Conservation (phyloP, 2,797 vertebrate species). For the Oreochromis grahami region DNA sequence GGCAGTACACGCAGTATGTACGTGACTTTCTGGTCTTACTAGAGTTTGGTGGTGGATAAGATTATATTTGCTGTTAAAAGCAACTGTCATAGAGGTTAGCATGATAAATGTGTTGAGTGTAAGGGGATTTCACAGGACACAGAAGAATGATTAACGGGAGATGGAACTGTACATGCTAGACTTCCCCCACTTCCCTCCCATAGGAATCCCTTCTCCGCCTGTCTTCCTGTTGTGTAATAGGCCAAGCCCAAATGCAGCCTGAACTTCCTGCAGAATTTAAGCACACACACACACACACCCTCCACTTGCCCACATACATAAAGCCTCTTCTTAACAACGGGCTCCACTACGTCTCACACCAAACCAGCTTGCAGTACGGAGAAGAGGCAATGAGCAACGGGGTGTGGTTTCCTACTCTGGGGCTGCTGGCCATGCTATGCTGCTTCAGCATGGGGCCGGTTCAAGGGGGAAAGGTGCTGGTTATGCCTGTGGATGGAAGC, state of each 20-base stretch:
- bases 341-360: background rate
- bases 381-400: conserved; percentile 39
- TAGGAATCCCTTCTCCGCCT: background rate
- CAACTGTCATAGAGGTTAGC: background rate
- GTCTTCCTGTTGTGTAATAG: conserved; percentile 26
- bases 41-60: background rate
- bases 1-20: background rate
- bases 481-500: conserved; percentile 76
- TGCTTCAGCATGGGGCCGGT: conserved; percentile 38
- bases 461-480: conserved; percentile 70
- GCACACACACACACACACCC: background rate
- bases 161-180: background rate
- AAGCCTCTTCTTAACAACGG: conserved; percentile 5
- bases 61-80: background rate
- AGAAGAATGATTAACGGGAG: background rate
- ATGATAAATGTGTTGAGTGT: background rate
- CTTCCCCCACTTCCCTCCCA: background rate
- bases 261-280: conserved; percentile 24
- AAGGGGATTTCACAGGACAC: background rate
- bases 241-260: background rate
- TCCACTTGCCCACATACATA: background rate
- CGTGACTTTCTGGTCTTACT: background rate
- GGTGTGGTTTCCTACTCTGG: conserved; percentile 39
- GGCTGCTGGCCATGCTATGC: conserved; percentile 54
- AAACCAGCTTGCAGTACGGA: background rate